Conservation (phyloP, 2,888 invertebrate genomes). For the Tiliacea aurago region DNA sequence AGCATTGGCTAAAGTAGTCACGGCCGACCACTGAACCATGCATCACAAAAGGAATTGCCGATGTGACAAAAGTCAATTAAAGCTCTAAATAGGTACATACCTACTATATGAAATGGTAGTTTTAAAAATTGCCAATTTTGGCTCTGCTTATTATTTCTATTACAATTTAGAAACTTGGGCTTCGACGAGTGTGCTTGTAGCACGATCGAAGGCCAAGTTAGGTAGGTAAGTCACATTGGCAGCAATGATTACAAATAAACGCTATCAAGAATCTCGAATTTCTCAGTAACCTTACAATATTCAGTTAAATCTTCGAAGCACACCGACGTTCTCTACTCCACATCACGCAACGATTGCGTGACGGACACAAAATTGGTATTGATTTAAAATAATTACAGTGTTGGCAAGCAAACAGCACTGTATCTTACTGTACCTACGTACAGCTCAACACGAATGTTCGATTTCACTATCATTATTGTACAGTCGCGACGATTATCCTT, state of each 20-base stretch:
- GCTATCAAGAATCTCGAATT: slow-evolving; percentile 26
- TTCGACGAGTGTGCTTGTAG: neutral
- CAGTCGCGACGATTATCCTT: slow-evolving; percentile 48
- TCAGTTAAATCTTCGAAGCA: slow-evolving; percentile 49
- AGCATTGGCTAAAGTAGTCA: neutral
- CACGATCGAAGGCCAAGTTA: too few species aligned
- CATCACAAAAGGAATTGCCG: neutral
- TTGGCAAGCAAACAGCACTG: slow-evolving; percentile 67
- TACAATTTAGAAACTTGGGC: neutral
- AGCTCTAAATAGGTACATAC: too few species aligned
- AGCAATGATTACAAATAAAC: slow-evolving; percentile 16
- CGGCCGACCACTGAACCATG: neutral
- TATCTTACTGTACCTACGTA: slow-evolving; percentile 47
- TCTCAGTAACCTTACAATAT: slow-evolving; percentile 36
- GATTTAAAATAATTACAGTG: slow-evolving; percentile 81
- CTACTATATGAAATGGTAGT: neutral
- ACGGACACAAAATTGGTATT: slow-evolving; percentile 77
- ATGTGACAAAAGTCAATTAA: neutral
- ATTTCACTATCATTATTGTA: slow-evolving; percentile 55
- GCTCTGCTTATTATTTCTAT: neutral
- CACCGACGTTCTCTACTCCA: slow-evolving; percentile 36
- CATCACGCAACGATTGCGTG: slow-evolving; percentile 78
- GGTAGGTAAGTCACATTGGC: neutral
- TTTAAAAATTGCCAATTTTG: neutral
- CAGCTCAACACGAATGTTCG: slow-evolving; percentile 50